phyloP scores from a whole-genome alignment of 2,888 invertebrate genomes.

The Tanytarsus gracilentus region DNA sequence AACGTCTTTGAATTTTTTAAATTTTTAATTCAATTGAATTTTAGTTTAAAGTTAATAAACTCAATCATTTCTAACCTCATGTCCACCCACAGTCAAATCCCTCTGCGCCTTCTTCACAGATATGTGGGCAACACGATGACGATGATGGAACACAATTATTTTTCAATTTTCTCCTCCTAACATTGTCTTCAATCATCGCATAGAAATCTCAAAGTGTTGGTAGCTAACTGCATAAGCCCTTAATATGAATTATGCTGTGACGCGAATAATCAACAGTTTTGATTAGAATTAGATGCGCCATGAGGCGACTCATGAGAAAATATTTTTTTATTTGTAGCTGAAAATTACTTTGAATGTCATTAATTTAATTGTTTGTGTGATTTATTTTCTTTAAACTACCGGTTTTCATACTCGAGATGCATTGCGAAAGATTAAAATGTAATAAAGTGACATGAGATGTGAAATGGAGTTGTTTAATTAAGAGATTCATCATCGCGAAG shows the following conservation, averaged over 20 bases:
- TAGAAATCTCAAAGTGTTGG: background rate
- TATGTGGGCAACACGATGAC: conserved; percentile 22
- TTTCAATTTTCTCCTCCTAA: conserved; percentile 14
- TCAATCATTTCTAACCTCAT: no score
- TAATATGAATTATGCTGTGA: conserved; percentile 22
- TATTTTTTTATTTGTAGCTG: background rate
- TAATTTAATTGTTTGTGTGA: background rate
- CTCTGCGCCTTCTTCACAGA: no score
- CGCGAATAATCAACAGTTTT: conserved; percentile 24
- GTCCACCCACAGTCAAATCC: no score
- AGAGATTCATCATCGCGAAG: conserved; percentile 1
- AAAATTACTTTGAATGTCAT: background rate
- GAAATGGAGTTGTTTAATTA: conserved; percentile 9
- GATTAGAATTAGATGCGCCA: conserved; percentile 28
- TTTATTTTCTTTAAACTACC: background rate
- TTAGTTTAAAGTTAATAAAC: no score
- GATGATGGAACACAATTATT: conserved; percentile 24
- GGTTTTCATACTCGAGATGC: background rate
- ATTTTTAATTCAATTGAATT: no score
- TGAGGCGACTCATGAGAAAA: conserved; percentile 1
- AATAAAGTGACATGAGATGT: conserved; percentile 7
- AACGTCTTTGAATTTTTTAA: no score
- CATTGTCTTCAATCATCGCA: conserved; percentile 4
- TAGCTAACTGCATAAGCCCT: conserved; percentile 4
- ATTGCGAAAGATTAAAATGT: conserved; percentile 4